Evolutionary conservation across 2,888 invertebrate species (phyloP), one percentile per base, ranked within the genome.

Genomic region (Diarsia mendica): DNA sequence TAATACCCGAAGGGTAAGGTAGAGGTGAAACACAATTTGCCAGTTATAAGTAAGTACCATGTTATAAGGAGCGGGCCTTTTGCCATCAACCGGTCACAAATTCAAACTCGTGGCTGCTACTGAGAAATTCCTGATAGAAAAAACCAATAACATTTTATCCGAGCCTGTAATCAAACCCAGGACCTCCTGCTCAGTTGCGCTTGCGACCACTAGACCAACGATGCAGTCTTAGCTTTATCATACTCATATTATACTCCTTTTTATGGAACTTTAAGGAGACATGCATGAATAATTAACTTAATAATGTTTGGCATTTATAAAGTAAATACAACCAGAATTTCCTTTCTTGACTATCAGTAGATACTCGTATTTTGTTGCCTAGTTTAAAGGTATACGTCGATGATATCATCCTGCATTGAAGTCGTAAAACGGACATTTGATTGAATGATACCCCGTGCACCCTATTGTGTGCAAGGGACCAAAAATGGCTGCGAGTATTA

Each of bases 401-500:
- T 65, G 63, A 67, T 67, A 70, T 80, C 63, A 48, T 67, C 28
- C 33, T 61, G 64, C 65, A 68, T 68, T 61, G 20, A 53, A 20
- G 58, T 49, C 61, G 63, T 69, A 75, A 77, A 70, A 70, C 33
- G 44, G 61, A 75, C 67, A 83, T 76, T 80, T 79, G 72, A 78
- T 85, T 83, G 79, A 82, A 85, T 81, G 77, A 83, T 74, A 82
- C 77, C 75, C 73, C 80, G 78, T 85, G 51, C 83, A 73, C 74
- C 80, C 82, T 81, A 86, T 88, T 88, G 87, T 87, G 83, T 84
- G 82, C 77, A 84, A 88, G 86, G 85, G 84, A 85, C 77, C 85
- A 87, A 89, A 90, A 89, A 88, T 88, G 84, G 84, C 80, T 81
- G 78, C 82, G 83, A 82, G 87, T 88, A 88, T 89, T 90, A 90